Evolutionary conservation across 2,888 invertebrate species (phyloP).

Genomic region (Antitype chi): DNA sequence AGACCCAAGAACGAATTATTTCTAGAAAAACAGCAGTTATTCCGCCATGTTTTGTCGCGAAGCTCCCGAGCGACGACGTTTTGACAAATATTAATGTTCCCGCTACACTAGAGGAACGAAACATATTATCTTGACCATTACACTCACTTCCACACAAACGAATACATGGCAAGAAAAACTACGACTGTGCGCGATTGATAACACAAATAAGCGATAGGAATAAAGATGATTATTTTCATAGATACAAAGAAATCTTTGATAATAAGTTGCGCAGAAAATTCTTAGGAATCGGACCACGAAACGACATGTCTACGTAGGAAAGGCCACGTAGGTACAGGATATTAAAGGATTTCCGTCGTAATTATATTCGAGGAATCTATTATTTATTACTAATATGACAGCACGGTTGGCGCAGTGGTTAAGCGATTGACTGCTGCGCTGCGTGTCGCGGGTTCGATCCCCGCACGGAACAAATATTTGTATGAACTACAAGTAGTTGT

Average conservation of each 20-base stretch:
- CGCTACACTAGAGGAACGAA: slow-evolving; percentile 66
- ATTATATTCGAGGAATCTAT: slow-evolving; percentile 37
- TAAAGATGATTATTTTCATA: slow-evolving; percentile 54
- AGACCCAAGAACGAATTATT: slow-evolving; percentile 46
- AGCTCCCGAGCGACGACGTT: slow-evolving; percentile 70
- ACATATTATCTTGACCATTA: slow-evolving; percentile 77
- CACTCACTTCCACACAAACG: slow-evolving; percentile 68
- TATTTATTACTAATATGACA: slow-evolving; percentile 10
- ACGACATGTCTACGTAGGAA: slow-evolving; percentile 32
- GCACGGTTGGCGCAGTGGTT: too few relatives aligned
- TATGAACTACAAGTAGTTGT: too few relatives aligned
- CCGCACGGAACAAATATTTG: too few relatives aligned
- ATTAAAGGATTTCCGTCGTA: slow-evolving; percentile 54
- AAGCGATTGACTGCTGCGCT: too few relatives aligned
- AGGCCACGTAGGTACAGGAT: slow-evolving; percentile 55
- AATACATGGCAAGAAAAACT: slow-evolving; percentile 62
- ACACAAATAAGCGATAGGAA: slow-evolving; percentile 65
- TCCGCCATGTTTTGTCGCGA: slow-evolving; percentile 67
- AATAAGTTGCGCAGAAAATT: slow-evolving; percentile 23
- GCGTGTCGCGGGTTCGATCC: too few relatives aligned
- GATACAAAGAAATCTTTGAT: slow-evolving; percentile 14
- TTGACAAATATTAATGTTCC: slow-evolving; percentile 79
- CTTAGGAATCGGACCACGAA: slow-evolving; percentile 20
- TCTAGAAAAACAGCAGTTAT: slow-evolving; percentile 67
- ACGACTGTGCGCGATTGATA: slow-evolving; percentile 66